These are phyloP conservation scores for Arctia plantaginis DNA, from an alignment of 2,888 invertebrate genomes.

Conservation along the genomic window DNA sequence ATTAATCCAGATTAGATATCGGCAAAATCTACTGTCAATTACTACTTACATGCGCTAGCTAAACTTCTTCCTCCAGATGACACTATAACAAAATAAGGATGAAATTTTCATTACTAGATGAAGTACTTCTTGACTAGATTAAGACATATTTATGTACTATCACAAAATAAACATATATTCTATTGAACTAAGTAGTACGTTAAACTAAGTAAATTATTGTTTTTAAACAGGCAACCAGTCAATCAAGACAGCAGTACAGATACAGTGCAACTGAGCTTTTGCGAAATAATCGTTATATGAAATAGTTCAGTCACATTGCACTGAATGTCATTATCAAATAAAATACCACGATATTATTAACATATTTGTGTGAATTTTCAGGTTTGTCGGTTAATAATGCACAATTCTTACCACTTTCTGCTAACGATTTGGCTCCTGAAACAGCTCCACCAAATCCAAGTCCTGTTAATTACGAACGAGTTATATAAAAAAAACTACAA, in stretches of 20 bases:
- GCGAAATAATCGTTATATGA: too few species aligned
- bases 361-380: not conserved
- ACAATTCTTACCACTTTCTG: conserved; percentile 5
- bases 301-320: not conserved
- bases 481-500: not conserved
- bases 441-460: not conserved
- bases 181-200: not conserved
- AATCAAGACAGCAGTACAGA: too few species aligned
- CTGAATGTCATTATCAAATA: not conserved
- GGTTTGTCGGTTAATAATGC: not conserved
- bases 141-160: not conserved
- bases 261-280: too few species aligned
- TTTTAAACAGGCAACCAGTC: not conserved
- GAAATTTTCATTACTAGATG: not conserved
- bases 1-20: too few species aligned
- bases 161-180: not conserved
- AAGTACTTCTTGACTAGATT: not conserved
- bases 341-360: not conserved
- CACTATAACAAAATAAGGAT: not conserved
- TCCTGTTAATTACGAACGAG: not conserved
- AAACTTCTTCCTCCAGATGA: not conserved
- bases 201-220: not conserved
- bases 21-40: too few species aligned
- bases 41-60: not conserved
- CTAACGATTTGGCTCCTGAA: conserved; percentile 1